Evolutionary conservation across 2,888 invertebrate genomes (phyloP), one percentile per base, ranked within the genome.

Genomic region (Epinotia nisella): DNA sequence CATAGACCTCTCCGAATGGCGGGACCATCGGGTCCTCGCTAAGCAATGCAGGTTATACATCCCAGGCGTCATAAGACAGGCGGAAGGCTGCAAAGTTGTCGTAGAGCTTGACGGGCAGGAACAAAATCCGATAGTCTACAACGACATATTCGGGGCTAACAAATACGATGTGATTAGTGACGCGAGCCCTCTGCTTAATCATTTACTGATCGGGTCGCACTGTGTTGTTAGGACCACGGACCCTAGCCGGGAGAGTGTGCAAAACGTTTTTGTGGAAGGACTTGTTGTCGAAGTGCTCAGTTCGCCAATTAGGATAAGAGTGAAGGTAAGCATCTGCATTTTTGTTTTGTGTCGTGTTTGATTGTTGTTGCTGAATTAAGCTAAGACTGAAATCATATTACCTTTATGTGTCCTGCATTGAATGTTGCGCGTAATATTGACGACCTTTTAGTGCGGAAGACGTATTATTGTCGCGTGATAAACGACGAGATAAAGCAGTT

Each of bases 1-100:
- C 81, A 95, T 99, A 78, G 98, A 99, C 93, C 94, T 99, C 80
- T 96, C 96, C 82, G 98, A 99, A 91, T 99, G 99, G 99, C 96
- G 96, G 80, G 97, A 98, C 84, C 98, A 98, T 87, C 94, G 98
- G 81, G 98, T 99, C 75, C 94, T 99, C 80, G 99, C 98, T 56
- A 97, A 97, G 87, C 96, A 96, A 84, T 96, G 96, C 77, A 96
- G 96, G 75, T 94, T 96, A 81, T 98, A 97, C 90, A 95, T 97
- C 80, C 98, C 98, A 10, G 99, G 98, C 69, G 96, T 97, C 73
- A 98, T 99, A 80, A 95, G 96, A 56, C 95, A 96, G 83, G 96
- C 96, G 49, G 94, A 94, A 53, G 94, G 94, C 74, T 95, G 95
- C 78, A 96, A 96, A 83, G 95, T 98, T 81, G 95, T 96, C 78